Base-by-base conservation (phyloP, 1,140 invertebrate genomes). In the Ditylenchus dipsaci region DNA sequence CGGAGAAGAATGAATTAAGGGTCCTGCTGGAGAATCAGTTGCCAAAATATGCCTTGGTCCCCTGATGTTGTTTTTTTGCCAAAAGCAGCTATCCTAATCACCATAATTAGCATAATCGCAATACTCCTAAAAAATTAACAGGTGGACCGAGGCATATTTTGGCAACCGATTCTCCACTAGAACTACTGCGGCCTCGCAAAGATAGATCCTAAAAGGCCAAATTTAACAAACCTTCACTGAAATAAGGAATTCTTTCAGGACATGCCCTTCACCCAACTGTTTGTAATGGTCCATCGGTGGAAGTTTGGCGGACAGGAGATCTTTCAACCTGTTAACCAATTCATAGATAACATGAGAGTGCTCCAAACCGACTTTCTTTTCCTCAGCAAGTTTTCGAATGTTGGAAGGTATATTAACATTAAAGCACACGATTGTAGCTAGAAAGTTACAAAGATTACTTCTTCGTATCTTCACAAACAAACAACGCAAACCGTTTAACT, bases 401-500 rank as follows among this genome's bases (percentile, higher is more conserved):
- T 65, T 23, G 3, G 65, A 17, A 9, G 72, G 21, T 9, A 82
- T 63, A 21, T 67, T 49, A 1, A 68, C 65, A 66, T 82, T 82
- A 65, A 82, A 82, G 43, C 78, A 80, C 30, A 78, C 75, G n/a
- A 82, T 68, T 13, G 69, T 63, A 1, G 80, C 78, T 76, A 42
- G 49, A 76, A 63, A 23, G 23, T 29, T 65, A 65, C n/a, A 61
- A 13, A 13, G 11, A 23, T 30, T 21, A 11, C 11, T 15, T 11
- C 23, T 42, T 21, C 23, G 29, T 21, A 61, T 7, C 29, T 5
- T 61, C 3, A 15, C 26, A 57, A 27, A 15, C 33, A 9, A 11
- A 59, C 59, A 17, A 15, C 15, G 53, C 62, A 79, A 84, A 88
- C 88, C 89, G 76, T 90, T 85, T 83, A 95, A 95, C 1, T 88